A percentile compares a stretch with the other conserved stretches of the same genome.
These are phyloP conservation scores for Balanococcus diminutus DNA, from an alignment of 2,888 invertebrate genomes.

Conservation along the genomic window DNA sequence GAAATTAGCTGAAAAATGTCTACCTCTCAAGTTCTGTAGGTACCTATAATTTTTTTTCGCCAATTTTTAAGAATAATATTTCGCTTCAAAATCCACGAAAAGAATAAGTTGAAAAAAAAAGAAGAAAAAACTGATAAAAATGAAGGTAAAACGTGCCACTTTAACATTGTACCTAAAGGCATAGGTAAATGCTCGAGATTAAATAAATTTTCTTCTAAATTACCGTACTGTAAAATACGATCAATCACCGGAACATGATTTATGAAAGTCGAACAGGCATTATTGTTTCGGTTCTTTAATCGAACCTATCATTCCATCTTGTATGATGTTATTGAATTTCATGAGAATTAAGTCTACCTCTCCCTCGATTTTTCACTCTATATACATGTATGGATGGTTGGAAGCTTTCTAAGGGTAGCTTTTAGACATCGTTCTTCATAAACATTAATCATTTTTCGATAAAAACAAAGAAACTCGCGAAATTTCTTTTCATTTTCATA, in stretches of 20 bases:
- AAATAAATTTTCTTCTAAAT: background rate
- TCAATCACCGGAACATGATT: conserved; percentile 43
- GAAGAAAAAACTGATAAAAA: background rate
- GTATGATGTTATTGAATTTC: conserved; percentile 50
- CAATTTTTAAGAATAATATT: no score
- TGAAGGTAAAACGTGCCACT: background rate
- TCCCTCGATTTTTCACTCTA: conserved; percentile 33
- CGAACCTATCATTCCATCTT: conserved; percentile 50
- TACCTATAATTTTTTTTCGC: background rate
- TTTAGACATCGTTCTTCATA: background rate
- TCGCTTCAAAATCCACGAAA: no score
- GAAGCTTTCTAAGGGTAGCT: conserved; percentile 11
- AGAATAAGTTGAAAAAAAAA: no score
- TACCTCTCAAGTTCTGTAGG: no score
- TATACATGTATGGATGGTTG: background rate
- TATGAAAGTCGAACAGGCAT: conserved; percentile 45
- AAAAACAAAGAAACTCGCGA: conserved; percentile 16
- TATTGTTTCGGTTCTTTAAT: conserved; percentile 49
- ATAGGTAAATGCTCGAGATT: background rate
- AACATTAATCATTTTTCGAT: conserved; percentile 42
- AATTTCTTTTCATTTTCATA: background rate
- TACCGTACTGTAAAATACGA: background rate
- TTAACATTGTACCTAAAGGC: no score
- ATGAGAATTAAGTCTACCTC: conserved; percentile 44
- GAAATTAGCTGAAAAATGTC: background rate